phyloP scores from a whole-genome alignment of 2,113 vertebrate genomes.

The Triplophysa tibetana region DNA sequence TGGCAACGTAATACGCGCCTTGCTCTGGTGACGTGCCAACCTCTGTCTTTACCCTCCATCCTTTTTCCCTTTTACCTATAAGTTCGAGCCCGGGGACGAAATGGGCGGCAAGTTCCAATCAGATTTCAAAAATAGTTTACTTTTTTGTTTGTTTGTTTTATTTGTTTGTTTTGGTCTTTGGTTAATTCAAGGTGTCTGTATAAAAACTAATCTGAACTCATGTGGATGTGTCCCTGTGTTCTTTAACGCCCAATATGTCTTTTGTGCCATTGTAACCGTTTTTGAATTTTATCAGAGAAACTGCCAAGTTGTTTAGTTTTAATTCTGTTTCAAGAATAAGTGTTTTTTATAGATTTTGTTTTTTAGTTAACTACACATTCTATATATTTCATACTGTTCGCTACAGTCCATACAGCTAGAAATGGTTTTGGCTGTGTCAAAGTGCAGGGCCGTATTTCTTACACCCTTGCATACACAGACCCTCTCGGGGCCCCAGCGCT shows the following conservation, averaged over 20 bases:
- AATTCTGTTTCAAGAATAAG: constrained; percentile 55
- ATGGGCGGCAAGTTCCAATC: constrained; percentile 58
- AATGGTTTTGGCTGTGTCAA: neutral
- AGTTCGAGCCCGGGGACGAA: constrained; percentile 44
- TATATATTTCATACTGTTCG: constrained; percentile 40
- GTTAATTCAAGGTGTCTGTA: constrained; percentile 40
- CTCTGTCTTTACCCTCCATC: constrained; percentile 54
- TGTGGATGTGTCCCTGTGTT: constrained; percentile 20
- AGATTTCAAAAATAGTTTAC: constrained; percentile 44
- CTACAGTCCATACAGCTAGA: constrained; percentile 28
- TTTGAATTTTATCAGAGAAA: constrained; percentile 51
- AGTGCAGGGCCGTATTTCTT: constrained; percentile 16
- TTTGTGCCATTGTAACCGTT: constrained; percentile 52
- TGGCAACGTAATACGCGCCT: constrained; percentile 65
- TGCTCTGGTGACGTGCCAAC: constrained; percentile 73
- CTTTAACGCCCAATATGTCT: constrained; percentile 32
- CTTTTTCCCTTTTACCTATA: constrained; percentile 39
- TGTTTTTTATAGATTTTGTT: constrained; percentile 36
- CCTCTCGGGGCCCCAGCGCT: neutral
- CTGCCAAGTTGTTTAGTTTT: constrained; percentile 55
- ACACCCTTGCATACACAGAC: neutral
- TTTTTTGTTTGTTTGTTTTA: neutral
- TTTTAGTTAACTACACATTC: constrained; percentile 31
- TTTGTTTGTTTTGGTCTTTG: neutral
- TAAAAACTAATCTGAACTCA: constrained; percentile 45